Percentiles rank a stretch among this genome's conserved stretches.
These are phyloP conservation scores for Lepidurus apus DNA, from an alignment of 1,140 invertebrate species.

Conservation along the genomic window DNA sequence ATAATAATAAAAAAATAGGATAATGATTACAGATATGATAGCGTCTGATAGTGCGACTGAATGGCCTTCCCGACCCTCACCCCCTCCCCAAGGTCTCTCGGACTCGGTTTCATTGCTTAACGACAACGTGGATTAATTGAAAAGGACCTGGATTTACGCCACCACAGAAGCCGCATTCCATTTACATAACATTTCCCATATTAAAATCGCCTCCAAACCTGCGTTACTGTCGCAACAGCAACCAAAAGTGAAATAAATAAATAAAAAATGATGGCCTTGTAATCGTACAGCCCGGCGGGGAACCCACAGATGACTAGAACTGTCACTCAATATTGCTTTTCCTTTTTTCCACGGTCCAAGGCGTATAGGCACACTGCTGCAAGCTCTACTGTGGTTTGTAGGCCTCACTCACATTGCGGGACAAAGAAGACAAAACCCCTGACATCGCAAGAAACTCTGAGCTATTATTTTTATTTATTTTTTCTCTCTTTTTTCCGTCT, in stretches of 20 bases:
- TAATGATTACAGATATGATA: neutral
- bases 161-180: neutral
- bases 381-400: neutral
- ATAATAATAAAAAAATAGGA: neutral
- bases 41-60: neutral
- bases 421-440: too few relatives aligned
- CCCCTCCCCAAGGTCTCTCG: neutral
- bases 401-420: neutral
- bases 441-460: too few relatives aligned
- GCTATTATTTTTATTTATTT: too few relatives aligned
- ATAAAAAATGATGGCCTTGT: neutral
- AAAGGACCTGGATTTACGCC: neutral
- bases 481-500: too few relatives aligned
- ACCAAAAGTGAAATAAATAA: too few relatives aligned
- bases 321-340: neutral
- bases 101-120: neutral
- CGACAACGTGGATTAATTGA: neutral
- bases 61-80: neutral
- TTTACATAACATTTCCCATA: neutral
- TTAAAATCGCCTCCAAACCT: neutral
- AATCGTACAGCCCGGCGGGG: neutral
- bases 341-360: neutral
- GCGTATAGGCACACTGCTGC: too few relatives aligned
- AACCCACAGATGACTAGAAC: conserved; percentile 13
- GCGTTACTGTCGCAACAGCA: neutral